Percentiles rank a stretch among this genome's conserved stretches.
phyloP scores from a whole-genome alignment of 1,140 invertebrate genomes.

The Scaptodrosophila lebanonensis region DNA sequence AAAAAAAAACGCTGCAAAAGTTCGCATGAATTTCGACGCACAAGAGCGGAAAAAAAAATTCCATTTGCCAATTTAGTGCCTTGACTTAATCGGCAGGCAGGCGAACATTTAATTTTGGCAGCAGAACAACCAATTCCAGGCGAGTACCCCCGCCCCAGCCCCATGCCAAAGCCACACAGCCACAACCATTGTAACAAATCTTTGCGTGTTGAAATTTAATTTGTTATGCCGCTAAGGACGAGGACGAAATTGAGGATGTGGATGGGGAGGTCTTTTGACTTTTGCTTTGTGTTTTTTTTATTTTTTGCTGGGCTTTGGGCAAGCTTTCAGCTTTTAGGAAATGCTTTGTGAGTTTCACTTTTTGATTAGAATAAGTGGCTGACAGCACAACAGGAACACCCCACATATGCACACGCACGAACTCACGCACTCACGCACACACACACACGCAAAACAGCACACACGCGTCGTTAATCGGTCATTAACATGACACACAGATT shows the following conservation, averaged over 20 bases:
- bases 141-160: too few species aligned
- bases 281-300: too few species aligned
- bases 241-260: too few species aligned
- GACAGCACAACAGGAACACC: constrained; percentile 7
- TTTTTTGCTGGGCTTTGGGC: too few species aligned
- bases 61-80: constrained; percentile 31
- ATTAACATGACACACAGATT: constrained; percentile 69
- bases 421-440: constrained; percentile 1
- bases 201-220: constrained; percentile 58
- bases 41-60: constrained; percentile 35
- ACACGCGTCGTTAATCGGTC: constrained; percentile 58
- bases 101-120: too few species aligned
- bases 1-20: constrained; percentile 9
- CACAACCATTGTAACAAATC: constrained; percentile 9
- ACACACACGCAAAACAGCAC: not conserved
- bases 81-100: constrained; percentile 29
- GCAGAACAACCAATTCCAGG: too few species aligned
- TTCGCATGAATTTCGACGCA: constrained; percentile 6
- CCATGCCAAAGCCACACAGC: too few species aligned
- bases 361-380: constrained; percentile 9
- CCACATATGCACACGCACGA: constrained; percentile 7
- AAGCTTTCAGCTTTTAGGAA: not conserved
- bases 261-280: too few species aligned
- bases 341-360: not conserved
- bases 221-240: constrained; percentile 37